Conservation (phyloP, 1,140 invertebrate genomes). For the Helicoverpa zea region DNA sequence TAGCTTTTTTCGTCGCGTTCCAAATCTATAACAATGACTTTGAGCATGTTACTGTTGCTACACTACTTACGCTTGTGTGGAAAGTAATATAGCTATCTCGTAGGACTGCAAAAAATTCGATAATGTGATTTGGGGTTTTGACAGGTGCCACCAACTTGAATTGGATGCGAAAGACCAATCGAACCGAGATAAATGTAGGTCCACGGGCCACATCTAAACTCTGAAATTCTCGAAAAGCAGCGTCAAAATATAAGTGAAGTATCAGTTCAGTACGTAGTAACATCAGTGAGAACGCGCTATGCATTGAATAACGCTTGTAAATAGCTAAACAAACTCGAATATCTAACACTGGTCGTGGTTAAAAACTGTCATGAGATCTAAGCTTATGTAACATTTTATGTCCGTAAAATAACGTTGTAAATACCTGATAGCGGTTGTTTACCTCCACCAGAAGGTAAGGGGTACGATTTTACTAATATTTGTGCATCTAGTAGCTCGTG, state of each 20-base stretch:
- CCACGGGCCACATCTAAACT: slow-evolving; percentile 69
- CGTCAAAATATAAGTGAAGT: slow-evolving; percentile 81
- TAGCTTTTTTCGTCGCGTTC: not conserved
- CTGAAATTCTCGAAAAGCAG: slow-evolving; percentile 65
- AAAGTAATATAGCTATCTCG: not conserved
- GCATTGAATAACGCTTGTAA: slow-evolving; percentile 72
- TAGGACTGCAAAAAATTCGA: not conserved
- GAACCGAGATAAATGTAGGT: slow-evolving; percentile 79
- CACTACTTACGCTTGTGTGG: not conserved
- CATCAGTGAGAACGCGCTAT: slow-evolving; percentile 67
- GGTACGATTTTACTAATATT: slow-evolving; percentile 58
- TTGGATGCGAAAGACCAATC: slow-evolving; percentile 61
- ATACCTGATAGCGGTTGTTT: slow-evolving; percentile 75
- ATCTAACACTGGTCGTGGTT: slow-evolving; percentile 62
- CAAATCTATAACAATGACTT: slow-evolving; percentile 4
- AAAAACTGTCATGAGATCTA: slow-evolving; percentile 77
- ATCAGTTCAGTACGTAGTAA: slow-evolving; percentile 64
- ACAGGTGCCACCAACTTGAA: slow-evolving; percentile 79
- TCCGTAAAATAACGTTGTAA: slow-evolving; percentile 72
- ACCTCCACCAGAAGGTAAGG: slow-evolving; percentile 77
- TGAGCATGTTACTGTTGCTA: not conserved
- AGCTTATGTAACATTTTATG: slow-evolving; percentile 83
- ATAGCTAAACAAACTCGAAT: slow-evolving; percentile 61
- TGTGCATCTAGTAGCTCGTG: slow-evolving; percentile 52
- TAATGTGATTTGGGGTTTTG: slow-evolving; percentile 52